Conservation (phyloP, 1,140 invertebrate species). For the Probaryconus sp. region DNA sequence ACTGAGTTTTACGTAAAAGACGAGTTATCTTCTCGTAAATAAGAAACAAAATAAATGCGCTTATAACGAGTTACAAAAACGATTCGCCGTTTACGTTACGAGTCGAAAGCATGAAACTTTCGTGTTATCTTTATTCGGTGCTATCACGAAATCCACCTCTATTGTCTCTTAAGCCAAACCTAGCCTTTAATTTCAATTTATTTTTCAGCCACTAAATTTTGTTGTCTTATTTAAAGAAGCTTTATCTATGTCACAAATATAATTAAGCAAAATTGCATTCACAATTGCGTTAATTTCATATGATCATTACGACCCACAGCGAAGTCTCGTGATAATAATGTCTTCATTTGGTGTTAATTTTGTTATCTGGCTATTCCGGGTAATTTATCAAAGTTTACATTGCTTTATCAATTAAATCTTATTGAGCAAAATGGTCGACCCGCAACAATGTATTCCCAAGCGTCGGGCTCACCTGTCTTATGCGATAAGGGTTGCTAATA, state of each 20-base stretch:
- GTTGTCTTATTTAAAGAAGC: too few relatives aligned
- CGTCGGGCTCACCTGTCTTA: constrained; percentile 54
- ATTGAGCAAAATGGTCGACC: constrained; percentile 52
- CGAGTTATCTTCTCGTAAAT: constrained; percentile 2
- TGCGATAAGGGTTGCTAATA: constrained; percentile 58
- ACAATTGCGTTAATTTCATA: too few relatives aligned
- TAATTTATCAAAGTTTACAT: constrained; percentile 28
- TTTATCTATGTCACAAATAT: too few relatives aligned
- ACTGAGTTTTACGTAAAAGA: constrained; percentile 9
- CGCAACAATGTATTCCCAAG: constrained; percentile 46
- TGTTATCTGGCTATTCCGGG: neutral
- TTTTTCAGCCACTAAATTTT: too few relatives aligned
- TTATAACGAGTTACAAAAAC: constrained; percentile 51
- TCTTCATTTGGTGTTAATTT: constrained; percentile 5
- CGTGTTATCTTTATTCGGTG: constrained; percentile 39
- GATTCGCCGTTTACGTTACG: constrained; percentile 47
- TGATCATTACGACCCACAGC: too few relatives aligned
- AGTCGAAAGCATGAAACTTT: constrained; percentile 37
- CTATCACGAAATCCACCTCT: constrained; percentile 30
- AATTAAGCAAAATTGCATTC: too few relatives aligned
- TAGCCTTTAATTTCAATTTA: constrained; percentile 38
- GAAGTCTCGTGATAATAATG: too few relatives aligned
- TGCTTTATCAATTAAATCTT: constrained; percentile 49
- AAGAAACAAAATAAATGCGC: constrained; percentile 18
- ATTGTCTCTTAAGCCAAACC: constrained; percentile 24